A percentile compares a stretch with the other conserved stretches of the same genome.
phyloP scores from a whole-genome alignment of 2,797 vertebrate genomes.

The Scarus forsteni region DNA sequence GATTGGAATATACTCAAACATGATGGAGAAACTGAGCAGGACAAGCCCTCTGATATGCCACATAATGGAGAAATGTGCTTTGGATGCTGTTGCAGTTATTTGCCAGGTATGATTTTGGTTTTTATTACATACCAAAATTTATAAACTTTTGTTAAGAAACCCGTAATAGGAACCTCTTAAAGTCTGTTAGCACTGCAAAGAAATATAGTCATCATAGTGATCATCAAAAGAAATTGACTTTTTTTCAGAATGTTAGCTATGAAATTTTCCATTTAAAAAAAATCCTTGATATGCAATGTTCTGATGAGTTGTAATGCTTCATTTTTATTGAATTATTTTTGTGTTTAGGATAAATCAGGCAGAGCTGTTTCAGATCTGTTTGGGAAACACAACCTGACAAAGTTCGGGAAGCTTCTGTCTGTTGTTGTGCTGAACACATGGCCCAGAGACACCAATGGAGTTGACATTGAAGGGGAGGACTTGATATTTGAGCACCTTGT shows the following conservation, averaged over 20 bases:
- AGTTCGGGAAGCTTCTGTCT: slow-evolving; percentile 52
- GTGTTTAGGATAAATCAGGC: slow-evolving; percentile 30
- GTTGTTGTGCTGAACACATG: slow-evolving; percentile 47
- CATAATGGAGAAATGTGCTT: slow-evolving; percentile 47
- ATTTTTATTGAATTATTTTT: background rate
- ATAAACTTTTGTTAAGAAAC: background rate
- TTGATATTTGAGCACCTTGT: slow-evolving; percentile 42
- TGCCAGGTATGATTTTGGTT: slow-evolving; percentile 44
- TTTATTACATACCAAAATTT: no score
- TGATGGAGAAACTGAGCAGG: slow-evolving; percentile 15
- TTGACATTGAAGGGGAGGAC: slow-evolving; percentile 14
- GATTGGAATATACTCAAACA: slow-evolving; percentile 46
- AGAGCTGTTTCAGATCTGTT: background rate
- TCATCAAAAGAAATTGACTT: background rate
- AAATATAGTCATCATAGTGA: background rate
- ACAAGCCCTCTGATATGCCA: slow-evolving; percentile 22
- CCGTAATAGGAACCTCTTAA: background rate
- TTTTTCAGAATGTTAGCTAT: background rate
- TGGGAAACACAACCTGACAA: slow-evolving; percentile 10
- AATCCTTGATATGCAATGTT: background rate
- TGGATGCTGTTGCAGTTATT: slow-evolving; percentile 25
- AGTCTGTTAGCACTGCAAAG: background rate
- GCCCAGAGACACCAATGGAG: slow-evolving; percentile 31
- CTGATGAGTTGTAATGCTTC: background rate
- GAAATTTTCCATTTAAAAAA: background rate